Conservation (phyloP, 2,888 invertebrate genomes). For the Congeria kusceri region DNA sequence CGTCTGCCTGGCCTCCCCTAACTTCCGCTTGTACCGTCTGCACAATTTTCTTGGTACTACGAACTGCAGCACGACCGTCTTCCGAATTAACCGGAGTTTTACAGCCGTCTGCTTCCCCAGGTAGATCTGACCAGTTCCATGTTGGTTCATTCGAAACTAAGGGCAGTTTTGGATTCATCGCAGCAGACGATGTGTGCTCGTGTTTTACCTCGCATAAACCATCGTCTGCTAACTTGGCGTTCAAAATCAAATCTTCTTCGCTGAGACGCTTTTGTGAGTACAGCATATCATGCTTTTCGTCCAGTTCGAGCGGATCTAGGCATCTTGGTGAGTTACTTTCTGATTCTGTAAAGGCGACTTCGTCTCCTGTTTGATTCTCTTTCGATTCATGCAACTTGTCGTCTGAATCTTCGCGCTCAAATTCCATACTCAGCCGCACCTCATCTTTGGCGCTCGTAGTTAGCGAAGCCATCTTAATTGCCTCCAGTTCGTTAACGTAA, state of each 20-base stretch:
- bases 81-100: conserved; percentile 33
- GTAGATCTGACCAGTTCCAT: neutral
- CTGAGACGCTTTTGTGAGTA: conserved; percentile 13
- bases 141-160: neutral
- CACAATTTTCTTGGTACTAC: neutral
- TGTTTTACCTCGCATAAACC: neutral
- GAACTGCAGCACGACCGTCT: neutral
- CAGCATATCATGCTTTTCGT: neutral
- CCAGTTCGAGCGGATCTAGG: neutral
- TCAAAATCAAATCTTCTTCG: conserved; percentile 16
- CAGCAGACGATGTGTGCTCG: neutral
- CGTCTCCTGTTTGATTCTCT: neutral
- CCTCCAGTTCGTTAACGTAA: neutral
- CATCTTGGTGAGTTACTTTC: neutral
- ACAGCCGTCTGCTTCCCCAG: conserved; percentile 8
- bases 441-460: neutral
- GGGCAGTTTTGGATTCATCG: neutral
- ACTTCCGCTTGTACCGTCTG: neutral
- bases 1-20: conserved; percentile 16
- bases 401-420: neutral
- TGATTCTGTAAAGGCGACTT: neutral
- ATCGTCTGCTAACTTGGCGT: conserved; percentile 29
- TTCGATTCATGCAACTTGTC: neutral
- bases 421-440: neutral
- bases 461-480: neutral